Evolutionary conservation across 2,797 vertebrate genomes (phyloP).

Genomic region (Apogon talboti): DNA sequence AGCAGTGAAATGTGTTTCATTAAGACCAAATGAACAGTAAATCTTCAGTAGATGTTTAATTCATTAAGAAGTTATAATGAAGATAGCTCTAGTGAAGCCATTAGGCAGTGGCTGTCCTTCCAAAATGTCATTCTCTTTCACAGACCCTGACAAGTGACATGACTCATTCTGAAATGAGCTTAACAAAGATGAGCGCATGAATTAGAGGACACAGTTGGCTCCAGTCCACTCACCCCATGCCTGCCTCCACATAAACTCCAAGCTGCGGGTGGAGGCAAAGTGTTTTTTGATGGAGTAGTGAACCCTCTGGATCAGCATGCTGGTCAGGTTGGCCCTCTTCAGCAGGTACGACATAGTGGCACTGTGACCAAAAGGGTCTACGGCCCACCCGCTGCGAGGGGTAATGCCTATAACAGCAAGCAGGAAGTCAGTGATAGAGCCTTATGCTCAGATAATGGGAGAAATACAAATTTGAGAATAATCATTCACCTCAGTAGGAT

Average conservation of each 20-base stretch:
- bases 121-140: conserved; percentile 40
- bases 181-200: conserved; percentile 53
- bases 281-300: conserved; percentile 98
- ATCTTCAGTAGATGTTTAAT: conserved; percentile 32
- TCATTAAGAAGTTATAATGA: conserved; percentile 42
- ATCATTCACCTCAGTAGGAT: conserved; percentile 33
- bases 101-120: conserved; percentile 21
- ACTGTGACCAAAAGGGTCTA: conserved; percentile 96
- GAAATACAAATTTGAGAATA: conserved; percentile 26
- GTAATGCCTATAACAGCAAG: conserved; percentile 82
- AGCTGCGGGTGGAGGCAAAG: conserved; percentile 90
- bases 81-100: conserved; percentile 18
- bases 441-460: conserved; percentile 27
- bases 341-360: conserved; percentile 96
- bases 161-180: conserved; percentile 52
- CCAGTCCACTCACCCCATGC: conserved; percentile 89
- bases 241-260: conserved; percentile 99
- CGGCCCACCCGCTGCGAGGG: conserved; percentile 92
- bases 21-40: conserved; percentile 28
- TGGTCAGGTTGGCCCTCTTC: conserved; percentile 93
- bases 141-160: conserved; percentile 27
- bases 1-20: conserved; percentile 18
- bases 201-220: conserved; percentile 35
- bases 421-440: conserved; percentile 29
- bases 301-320: conserved; percentile 97